Evolutionary conservation across 2,113 vertebrate species (phyloP).

Genomic region (Pycnonotus jocosus): DNA sequence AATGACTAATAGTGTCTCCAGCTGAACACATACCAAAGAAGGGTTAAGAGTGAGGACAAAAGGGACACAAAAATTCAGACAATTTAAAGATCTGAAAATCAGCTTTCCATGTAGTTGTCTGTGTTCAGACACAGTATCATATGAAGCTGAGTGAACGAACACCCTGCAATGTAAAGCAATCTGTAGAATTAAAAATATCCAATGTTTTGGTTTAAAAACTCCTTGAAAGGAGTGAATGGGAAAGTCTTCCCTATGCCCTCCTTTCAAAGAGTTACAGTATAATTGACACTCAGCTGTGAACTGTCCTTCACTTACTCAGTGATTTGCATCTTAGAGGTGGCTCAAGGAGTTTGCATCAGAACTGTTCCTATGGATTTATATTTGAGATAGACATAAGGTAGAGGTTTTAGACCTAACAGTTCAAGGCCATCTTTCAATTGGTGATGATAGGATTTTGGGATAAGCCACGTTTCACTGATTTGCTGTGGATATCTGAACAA

Average conservation of each 20-base stretch:
- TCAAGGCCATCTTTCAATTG: not conserved
- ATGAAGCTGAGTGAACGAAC: not conserved
- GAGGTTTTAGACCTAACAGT: not conserved
- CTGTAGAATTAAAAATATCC: not conserved
- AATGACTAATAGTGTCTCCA: not conserved
- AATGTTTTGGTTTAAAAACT: not conserved
- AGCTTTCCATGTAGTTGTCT: not conserved
- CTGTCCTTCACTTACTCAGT: not conserved
- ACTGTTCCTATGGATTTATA: not conserved
- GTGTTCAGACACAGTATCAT: not conserved
- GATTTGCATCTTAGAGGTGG: not conserved
- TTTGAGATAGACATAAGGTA: not conserved
- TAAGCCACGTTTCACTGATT: not conserved
- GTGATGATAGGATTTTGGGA: not conserved
- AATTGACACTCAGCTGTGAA: not conserved
- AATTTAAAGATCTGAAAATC: not conserved
- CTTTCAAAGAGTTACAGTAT: not conserved
- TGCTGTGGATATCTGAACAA: not conserved
- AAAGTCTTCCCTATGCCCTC: not conserved
- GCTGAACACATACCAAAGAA: not conserved
- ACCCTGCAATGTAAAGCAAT: not conserved
- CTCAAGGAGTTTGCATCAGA: not conserved
- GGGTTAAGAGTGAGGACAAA: not conserved
- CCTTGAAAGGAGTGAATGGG: not conserved
- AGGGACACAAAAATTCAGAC: not conserved